A percentile compares a stretch with the other conserved stretches of the same genome.
phyloP scores from a whole-genome alignment of 2,113 vertebrate genomes.

The Planiliza haematocheilus region DNA sequence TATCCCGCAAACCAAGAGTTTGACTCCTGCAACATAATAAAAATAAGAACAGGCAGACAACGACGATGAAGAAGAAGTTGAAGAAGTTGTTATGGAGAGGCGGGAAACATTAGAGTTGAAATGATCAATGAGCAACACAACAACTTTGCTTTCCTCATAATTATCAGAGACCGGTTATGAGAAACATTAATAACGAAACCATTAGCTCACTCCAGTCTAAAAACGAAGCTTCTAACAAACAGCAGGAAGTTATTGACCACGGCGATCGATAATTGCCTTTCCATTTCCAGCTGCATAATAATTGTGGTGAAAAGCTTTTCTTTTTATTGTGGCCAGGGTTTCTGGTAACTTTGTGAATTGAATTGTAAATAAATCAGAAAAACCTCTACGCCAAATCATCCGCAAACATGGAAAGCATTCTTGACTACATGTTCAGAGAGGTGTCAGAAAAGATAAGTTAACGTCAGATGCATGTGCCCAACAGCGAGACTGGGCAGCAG shows the following conservation, averaged over 20 bases:
- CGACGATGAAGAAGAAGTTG: no score
- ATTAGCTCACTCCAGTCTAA: neutral
- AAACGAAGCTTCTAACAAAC: constrained; percentile 23
- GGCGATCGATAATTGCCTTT: constrained; percentile 26
- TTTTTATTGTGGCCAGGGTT: constrained; percentile 9
- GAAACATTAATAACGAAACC: constrained; percentile 4
- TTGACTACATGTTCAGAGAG: no score
- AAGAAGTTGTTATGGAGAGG: no score
- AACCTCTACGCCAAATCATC: neutral
- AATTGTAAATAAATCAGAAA: neutral
- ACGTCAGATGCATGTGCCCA: neutral
- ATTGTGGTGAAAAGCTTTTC: constrained; percentile 35
- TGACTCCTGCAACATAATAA: no score
- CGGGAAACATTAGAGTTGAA: no score
- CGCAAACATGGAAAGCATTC: no score
- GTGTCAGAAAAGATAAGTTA: neutral
- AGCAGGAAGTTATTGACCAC: constrained; percentile 44
- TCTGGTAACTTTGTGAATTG: neutral
- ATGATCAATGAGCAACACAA: neutral
- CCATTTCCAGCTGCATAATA: constrained; percentile 39
- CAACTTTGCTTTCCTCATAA: constrained; percentile 8
- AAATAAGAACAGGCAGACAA: no score
- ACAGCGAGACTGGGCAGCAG: neutral
- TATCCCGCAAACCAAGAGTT: no score
- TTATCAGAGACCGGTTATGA: neutral